A percentile compares a stretch with the other conserved stretches of the same genome.
Conservation (phyloP, 2,797 vertebrate species). For the Anguilla obscura region DNA sequence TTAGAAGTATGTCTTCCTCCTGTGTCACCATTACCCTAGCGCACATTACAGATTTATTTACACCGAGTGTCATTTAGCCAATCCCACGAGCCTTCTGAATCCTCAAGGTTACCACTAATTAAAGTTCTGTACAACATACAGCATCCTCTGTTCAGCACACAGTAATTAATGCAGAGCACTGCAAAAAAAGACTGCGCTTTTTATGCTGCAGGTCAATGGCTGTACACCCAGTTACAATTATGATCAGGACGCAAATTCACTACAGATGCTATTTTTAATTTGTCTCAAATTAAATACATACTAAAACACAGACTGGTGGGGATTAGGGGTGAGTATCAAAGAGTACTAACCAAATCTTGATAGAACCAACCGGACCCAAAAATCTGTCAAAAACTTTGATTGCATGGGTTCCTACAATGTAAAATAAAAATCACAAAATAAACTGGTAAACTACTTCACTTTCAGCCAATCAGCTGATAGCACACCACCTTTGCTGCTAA, state of each 20-base stretch:
- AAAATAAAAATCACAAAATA: not conserved
- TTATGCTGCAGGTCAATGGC: constrained; percentile 41
- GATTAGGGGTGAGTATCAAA: not conserved
- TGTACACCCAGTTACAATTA: constrained; percentile 37
- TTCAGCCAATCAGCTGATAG: not conserved
- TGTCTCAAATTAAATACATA: constrained; percentile 32
- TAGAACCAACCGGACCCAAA: not conserved
- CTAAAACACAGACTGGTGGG: not conserved
- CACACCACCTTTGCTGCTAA: not conserved
- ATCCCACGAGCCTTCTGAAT: constrained; percentile 42
- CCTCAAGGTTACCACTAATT: constrained; percentile 57
- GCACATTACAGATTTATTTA: constrained; percentile 11
- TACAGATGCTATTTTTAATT: constrained; percentile 31
- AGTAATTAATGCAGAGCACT: constrained; percentile 45
- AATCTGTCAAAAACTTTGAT: not conserved
- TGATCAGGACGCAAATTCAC: constrained; percentile 43
- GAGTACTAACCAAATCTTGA: not conserved
- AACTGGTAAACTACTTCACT: not conserved
- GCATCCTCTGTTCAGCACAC: constrained; percentile 12
- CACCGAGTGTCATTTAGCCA: constrained; percentile 28
- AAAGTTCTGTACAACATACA: constrained; percentile 36
- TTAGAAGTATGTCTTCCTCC: constrained; percentile 32
- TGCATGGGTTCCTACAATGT: not conserved
- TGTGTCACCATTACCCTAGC: constrained; percentile 13
- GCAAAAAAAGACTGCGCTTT: constrained; percentile 33